Evolutionary conservation across 1,140 invertebrate genomes (phyloP), one percentile per base, ranked within the genome.

Genomic region (Elymnias hypermnestra): DNA sequence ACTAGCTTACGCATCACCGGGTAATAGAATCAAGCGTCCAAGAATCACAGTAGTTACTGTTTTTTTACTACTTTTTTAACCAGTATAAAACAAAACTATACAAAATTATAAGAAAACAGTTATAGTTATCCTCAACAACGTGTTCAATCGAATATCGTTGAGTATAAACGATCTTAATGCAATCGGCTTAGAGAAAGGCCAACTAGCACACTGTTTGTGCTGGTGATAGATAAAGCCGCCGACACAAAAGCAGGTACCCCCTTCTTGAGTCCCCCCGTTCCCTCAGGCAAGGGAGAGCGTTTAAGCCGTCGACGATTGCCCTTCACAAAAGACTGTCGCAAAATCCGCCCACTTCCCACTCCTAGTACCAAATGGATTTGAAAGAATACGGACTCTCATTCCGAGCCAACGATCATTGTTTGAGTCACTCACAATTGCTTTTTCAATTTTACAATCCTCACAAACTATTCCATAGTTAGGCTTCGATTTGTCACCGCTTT

Each of bases 321-420:
- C 49, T 63, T n/a, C 13, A 33, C 29, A 33, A 15, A 33, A 33
- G 29, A 33, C 14, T n/a, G 25, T 9, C 25, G 25, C 7, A 9
- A 9, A 26, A 7, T 1, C 25, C 25, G 25, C 25, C 25, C 10
- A 26, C 25, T 26, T 26, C 25, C 25, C 25, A 9, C 25, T 26
- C n/a, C 6, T 7, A 26, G 7, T 26, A 9, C 25, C 8, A 9
- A 64, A 61, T 63, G 40, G 60, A 65, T 56, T 58, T 59, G 52
- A 65, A 75, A 74, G 72, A 75, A 74, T 71, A 71, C 67, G 44
- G 57, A 68, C 73, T 74, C 60, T 61, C 68, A 65, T 72, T 73
- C 52, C 61, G 52, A 55, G 51, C 45, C 49, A 14, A 33, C 28
- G 35, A 38, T 68, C 63, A 66, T 72, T 79, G 75, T 75, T 72